Percentiles rank a stretch among this genome's conserved stretches.
Evolutionary conservation across 1,140 invertebrate genomes (phyloP).

Genomic region (Brachionus angularis): DNA sequence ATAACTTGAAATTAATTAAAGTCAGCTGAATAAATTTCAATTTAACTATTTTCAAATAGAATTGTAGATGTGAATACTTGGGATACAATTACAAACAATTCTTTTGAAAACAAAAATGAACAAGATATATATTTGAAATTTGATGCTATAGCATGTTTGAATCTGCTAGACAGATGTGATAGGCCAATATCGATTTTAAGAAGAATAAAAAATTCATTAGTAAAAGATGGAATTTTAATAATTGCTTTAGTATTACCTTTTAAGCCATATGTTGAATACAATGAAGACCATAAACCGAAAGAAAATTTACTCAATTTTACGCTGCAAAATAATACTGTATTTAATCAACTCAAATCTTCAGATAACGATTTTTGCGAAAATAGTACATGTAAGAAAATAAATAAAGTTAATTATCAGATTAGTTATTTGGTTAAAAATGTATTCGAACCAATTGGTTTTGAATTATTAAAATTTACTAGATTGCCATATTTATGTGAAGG

Average conservation of each 20-base stretch:
- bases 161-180: slow-evolving; percentile 82
- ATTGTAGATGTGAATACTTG: slow-evolving; percentile 72
- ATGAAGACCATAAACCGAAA: neutral
- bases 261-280: slow-evolving; percentile 78
- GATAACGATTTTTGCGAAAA: neutral
- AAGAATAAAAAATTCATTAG: slow-evolving; percentile 66
- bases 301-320: slow-evolving; percentile 27
- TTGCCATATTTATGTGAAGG: slow-evolving; percentile 90
- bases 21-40: neutral
- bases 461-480: slow-evolving; percentile 71
- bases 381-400: slow-evolving; percentile 65
- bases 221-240: slow-evolving; percentile 67
- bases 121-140: slow-evolving; percentile 61
- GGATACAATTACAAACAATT: slow-evolving; percentile 53
- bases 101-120: slow-evolving; percentile 21
- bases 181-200: slow-evolving; percentile 70
- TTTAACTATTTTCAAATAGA: slow-evolving; percentile 57
- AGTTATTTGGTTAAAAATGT: slow-evolving; percentile 67
- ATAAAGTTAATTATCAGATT: slow-evolving; percentile 70
- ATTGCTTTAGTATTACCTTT: slow-evolving; percentile 81
- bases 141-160: slow-evolving; percentile 78
- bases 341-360: neutral
- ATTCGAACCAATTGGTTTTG: slow-evolving; percentile 68
- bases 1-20: slow-evolving; percentile 31
- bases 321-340: slow-evolving; percentile 41